Evolutionary conservation across 2,888 invertebrate species (phyloP), one percentile per base, ranked within the genome.

Genomic region (Operophtera brumata): DNA sequence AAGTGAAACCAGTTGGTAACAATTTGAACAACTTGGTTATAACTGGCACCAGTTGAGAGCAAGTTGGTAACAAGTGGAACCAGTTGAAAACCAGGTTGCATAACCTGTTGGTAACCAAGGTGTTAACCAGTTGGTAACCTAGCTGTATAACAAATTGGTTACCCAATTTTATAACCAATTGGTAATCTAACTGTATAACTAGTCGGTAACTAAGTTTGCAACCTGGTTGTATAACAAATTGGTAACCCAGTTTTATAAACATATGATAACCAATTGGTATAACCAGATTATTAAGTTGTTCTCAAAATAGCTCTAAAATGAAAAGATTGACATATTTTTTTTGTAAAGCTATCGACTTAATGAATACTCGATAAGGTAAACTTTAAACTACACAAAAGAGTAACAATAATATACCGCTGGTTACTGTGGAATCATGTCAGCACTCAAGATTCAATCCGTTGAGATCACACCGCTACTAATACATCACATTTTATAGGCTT

Each of bases 401-500:
- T 50, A 40, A 40, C 13, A 52, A 45, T 25, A 37, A 48, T 28
- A 49, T 49, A 44, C 40, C 11, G 40, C 47, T 57, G 50, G 53
- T 50, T 50, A 57, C 59, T 69, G 57, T 65, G 67, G 55, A 67
- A 70, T 66, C 66, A 69, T 75, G 77, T 77, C 75, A 72, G 67
- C 66, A 69, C 62, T 66, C 66, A 61, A 67, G 67, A 72, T 72
- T 76, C 71, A 79, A 80, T 80, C 74, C 73, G 71, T 75, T 82
- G 86, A 86, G 88, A 87, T 87, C 88, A 86, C 82, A 73, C 73
- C 70, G 70, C 71, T 74, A 77, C 74, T 67, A 71, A 77, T 78
- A 77, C 80, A 86, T 86, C 84, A 84, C 83, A 84, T 74, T 81
- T 81, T 75, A 57, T 77, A 82, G 82, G 80, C 80, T 82, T 71